Percentiles rank a stretch among this genome's conserved stretches.
Evolutionary conservation across 2,888 invertebrate genomes (phyloP).

Genomic region (Notocelia uddmanniana): DNA sequence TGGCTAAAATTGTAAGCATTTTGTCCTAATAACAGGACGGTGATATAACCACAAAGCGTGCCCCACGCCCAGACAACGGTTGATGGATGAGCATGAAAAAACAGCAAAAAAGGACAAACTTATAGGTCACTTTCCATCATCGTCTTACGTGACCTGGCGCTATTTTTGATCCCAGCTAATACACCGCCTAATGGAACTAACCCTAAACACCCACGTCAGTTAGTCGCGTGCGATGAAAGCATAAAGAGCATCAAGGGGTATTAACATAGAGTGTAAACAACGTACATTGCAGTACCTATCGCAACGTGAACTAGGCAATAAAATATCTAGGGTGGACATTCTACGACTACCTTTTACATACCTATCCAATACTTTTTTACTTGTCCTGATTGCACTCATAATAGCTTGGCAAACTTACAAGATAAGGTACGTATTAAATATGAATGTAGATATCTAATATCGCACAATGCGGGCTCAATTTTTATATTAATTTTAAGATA

Average conservation of each 20-base stretch:
- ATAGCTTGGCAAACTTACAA: background rate
- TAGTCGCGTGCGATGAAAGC: conserved; percentile 36
- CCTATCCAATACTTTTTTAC: no score
- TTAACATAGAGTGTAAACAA: conserved; percentile 22
- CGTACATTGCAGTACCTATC: conserved; percentile 3
- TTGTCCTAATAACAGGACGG: background rate
- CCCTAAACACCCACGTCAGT: conserved; percentile 36
- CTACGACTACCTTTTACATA: background rate
- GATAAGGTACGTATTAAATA: no score
- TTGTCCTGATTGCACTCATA: no score
- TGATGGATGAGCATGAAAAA: conserved; percentile 41
- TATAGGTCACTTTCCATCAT: conserved; percentile 35
- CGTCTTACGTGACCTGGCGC: conserved; percentile 38
- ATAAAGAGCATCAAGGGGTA: conserved; percentile 31
- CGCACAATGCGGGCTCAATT: no score
- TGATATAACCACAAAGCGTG: conserved; percentile 13
- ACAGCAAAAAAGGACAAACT: conserved; percentile 22
- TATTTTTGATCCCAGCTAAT: conserved; percentile 40
- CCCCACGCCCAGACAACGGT: background rate
- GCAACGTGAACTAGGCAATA: background rate
- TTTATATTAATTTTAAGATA: no score
- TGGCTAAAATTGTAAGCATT: background rate
- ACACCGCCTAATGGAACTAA: conserved; percentile 35
- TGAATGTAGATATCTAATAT: no score
- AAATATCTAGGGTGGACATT: background rate